Evolutionary conservation across 2,113 vertebrate genomes (phyloP).

Genomic region (Pyrgilauda ruficollis): DNA sequence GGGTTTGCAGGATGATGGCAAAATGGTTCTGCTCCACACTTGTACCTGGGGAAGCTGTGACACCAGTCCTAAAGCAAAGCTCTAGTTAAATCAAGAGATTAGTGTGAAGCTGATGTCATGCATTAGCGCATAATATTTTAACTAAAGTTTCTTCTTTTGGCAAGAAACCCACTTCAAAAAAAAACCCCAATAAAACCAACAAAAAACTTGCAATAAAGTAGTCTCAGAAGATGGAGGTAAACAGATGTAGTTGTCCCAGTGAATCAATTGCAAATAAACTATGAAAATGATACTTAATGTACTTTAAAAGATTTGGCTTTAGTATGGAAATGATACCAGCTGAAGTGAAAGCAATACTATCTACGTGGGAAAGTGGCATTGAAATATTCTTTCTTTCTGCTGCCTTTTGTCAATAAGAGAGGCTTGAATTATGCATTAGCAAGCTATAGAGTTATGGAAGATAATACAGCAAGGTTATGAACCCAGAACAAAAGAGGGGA

Average conservation of each 20-base stretch:
- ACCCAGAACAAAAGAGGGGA: slow-evolving; percentile 62
- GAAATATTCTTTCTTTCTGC: slow-evolving; percentile 35
- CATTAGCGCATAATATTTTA: background rate
- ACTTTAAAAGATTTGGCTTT: slow-evolving; percentile 21
- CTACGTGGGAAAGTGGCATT: background rate
- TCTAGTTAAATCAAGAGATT: background rate
- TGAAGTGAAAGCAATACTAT: slow-evolving; percentile 36
- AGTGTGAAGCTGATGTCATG: background rate
- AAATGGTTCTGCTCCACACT: background rate
- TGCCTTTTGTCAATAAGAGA: slow-evolving; percentile 54
- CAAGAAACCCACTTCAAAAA: background rate
- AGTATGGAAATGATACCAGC: slow-evolving; percentile 7
- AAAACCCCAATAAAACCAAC: background rate
- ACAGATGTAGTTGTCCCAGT: slow-evolving; percentile 28
- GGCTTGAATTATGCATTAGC: slow-evolving; percentile 68
- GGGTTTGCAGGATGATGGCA: background rate
- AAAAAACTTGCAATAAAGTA: background rate
- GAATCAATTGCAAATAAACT: background rate
- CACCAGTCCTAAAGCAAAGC: background rate
- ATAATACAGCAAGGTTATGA: slow-evolving; percentile 64
- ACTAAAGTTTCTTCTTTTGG: background rate
- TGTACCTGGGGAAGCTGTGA: background rate
- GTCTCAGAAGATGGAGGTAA: slow-evolving; percentile 14
- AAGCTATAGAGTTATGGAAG: slow-evolving; percentile 60
- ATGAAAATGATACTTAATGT: slow-evolving; percentile 13